Evolutionary conservation across 2,113 vertebrate genomes (phyloP), one percentile per base, ranked within the genome.

Genomic region (Microtus pennsylvanicus): DNA sequence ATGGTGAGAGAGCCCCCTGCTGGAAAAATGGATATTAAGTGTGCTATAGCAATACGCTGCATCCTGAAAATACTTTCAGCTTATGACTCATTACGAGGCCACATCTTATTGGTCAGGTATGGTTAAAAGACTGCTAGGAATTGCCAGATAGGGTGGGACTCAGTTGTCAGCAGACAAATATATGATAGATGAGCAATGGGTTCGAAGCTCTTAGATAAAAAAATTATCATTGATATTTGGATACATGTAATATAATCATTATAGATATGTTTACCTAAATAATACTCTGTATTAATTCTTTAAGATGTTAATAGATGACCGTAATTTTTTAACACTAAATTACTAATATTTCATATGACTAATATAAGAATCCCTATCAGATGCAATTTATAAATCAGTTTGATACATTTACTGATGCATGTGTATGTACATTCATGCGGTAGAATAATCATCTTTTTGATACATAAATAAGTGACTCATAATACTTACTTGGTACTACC

Each of bases 1-100:
- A 95, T 97, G 93, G 42, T 78, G 92, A 96, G 93, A 93, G 96
- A 92, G 97, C 96, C 97, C 97, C 95, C 97, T 98, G 96, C 96
- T 98, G 97, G 97, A 92, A 96, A 85, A 89, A 89, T 67, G 87
- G 24, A 45, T 90, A 45, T 90, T 94, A 75, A 24, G 76, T 30
- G 14, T 38, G 42, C 7, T 65, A 3, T n/a, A 55, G 42, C n/a
- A 85, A 3, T 2, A 10, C 0, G 0, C 45, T 12, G 22, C 24
- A 8, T 5, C 9, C 52, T 92, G 86, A 95, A 94, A 93, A 82
- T 42, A 78, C 69, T 78, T 93, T 91, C 65, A 33, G 21, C 58
- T 80, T 86, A 87, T 81, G 69, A 28, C 1, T 75, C 77, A 28
- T 65, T 75, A 92, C 4, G 75, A 78, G 52, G 50, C 82, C 47